Evolutionary conservation across 2,797 vertebrate genomes (phyloP), one percentile per base, ranked within the genome.

Genomic region (Notolepis coatsorum): DNA sequence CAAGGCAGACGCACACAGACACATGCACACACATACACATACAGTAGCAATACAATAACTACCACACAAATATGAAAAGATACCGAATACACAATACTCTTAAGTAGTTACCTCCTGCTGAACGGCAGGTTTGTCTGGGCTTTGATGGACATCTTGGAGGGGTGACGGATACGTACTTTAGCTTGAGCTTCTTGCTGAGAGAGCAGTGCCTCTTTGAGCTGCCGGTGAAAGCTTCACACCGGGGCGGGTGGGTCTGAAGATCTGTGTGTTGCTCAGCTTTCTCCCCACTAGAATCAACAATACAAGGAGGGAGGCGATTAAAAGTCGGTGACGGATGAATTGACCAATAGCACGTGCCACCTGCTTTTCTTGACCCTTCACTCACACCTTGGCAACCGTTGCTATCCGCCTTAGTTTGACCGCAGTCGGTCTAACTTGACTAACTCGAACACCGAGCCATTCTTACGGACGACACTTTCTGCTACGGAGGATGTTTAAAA

Each of bases 151-250:
- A n/a, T n/a, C 49, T 57, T 27, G 41, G 8, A 62, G 51, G 61
- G 49, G 39, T 63, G 62, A 58, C 24, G 57, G 51, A 63, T 42
- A 64, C 56, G 73, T 66, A 85, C 81, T 68, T 75, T 65, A 59
- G 55, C 55, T 59, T 71, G 65, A 38, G 51, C 51, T 64, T 81
- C 59, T 65, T 84, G 72, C 54, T 82, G 68, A 75, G 65, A 71
- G 13, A 64, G 33, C 71, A 75, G 68, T 45, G 62, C 60, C 27
- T 82, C 65, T 61, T 64, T 65, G 57, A 62, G 67, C 61, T 71
- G 77, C 41, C 68, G 57, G 30, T 56, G 55, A 15, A 7, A 10
- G 61, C 37, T 20, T 84, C 69, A 47, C 65, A 68, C 58, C 69
- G 38, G 58, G 39, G n/a, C 30, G 65, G 49, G 73, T 45, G 42